Evolutionary conservation across 1,140 invertebrate genomes (phyloP).

Genomic region (Spodoptera frugiperda): DNA sequence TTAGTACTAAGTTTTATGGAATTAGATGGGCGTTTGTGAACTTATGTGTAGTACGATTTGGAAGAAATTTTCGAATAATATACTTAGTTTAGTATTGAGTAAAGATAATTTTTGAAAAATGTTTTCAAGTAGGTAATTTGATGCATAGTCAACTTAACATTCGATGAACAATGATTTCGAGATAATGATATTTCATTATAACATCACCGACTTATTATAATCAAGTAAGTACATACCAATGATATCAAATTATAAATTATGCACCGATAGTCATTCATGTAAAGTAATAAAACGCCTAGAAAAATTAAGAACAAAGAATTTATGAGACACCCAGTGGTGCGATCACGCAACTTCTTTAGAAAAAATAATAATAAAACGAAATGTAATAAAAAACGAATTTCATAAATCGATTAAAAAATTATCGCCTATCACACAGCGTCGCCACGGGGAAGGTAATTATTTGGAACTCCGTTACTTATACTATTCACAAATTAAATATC

Average conservation of each 20-base stretch:
- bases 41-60: background rate
- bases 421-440: conserved; percentile 38
- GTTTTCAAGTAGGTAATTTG: too few relatives aligned
- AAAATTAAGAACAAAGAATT: conserved; percentile 28
- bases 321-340: conserved; percentile 23
- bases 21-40: background rate
- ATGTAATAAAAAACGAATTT: conserved; percentile 39
- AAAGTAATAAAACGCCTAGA: conserved; percentile 1
- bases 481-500: conserved; percentile 43
- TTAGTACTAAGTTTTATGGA: background rate
- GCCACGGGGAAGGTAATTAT: conserved; percentile 23
- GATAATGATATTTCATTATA: too few relatives aligned
- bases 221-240: too few relatives aligned
- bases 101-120: too few relatives aligned
- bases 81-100: too few relatives aligned
- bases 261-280: background rate
- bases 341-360: background rate
- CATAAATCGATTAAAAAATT: conserved; percentile 38
- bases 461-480: conserved; percentile 26
- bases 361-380: conserved; percentile 19
- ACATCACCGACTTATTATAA: too few relatives aligned
- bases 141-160: too few relatives aligned
- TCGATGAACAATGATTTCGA: too few relatives aligned
- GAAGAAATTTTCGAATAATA: too few relatives aligned
- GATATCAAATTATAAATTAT: too few relatives aligned